Percentiles rank a stretch among this genome's conserved stretches.
Conservation (phyloP, 2,113 vertebrate genomes). For the Amblyornis subalaris region DNA sequence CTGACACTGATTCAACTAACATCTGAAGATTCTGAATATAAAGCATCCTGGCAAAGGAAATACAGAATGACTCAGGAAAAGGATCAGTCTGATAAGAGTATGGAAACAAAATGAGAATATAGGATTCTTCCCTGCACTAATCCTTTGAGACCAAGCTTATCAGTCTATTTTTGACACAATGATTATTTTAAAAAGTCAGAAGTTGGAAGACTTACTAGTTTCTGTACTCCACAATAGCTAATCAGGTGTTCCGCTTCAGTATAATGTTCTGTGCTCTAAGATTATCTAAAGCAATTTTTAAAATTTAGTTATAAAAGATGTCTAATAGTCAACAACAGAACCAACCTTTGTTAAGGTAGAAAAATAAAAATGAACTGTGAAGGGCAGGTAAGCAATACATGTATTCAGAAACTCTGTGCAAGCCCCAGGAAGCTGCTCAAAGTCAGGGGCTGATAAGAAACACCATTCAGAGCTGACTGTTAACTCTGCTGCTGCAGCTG, state of each 20-base stretch:
- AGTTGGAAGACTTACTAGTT: neutral
- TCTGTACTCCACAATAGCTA: neutral
- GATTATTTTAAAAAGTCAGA: neutral
- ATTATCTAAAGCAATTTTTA: neutral
- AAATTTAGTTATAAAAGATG: neutral
- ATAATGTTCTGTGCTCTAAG: neutral
- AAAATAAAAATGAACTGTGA: neutral
- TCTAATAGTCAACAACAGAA: neutral
- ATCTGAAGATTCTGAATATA: neutral
- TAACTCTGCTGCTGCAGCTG: neutral
- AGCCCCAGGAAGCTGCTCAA: neutral
- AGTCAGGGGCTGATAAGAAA: neutral
- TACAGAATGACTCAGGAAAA: neutral
- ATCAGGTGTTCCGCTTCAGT: neutral
- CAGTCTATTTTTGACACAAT: conserved; percentile 27
- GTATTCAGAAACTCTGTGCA: neutral
- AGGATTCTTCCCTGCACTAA: neutral
- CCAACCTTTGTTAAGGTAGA: neutral
- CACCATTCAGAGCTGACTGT: neutral
- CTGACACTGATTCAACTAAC: neutral
- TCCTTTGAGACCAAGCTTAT: neutral
- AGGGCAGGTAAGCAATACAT: neutral
- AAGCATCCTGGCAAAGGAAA: conserved; percentile 34
- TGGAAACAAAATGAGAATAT: neutral
- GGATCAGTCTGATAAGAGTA: neutral